A percentile compares a stretch with the other conserved stretches of the same genome.
These are phyloP conservation scores for Onthophagus taurus DNA, from an alignment of 1,140 invertebrate genomes.

Conservation along the genomic window DNA sequence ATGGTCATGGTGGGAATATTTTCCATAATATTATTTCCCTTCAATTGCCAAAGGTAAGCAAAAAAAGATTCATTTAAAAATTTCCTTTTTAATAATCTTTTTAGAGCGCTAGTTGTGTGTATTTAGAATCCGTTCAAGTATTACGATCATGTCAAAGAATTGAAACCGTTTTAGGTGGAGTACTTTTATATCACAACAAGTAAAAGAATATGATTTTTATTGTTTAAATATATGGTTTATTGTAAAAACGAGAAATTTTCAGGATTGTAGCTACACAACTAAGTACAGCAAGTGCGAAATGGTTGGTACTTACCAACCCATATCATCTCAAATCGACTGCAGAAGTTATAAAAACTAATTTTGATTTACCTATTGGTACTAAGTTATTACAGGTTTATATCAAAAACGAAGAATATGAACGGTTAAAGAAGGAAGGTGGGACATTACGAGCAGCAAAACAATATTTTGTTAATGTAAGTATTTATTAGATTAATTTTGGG, in stretches of 20 bases:
- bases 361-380: slow-evolving; percentile 64
- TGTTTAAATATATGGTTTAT: background rate
- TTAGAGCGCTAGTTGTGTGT: slow-evolving; percentile 70
- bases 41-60: slow-evolving; percentile 62
- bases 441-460: slow-evolving; percentile 16
- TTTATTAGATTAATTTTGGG: no score
- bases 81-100: slow-evolving; percentile 22
- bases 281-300: slow-evolving; percentile 61
- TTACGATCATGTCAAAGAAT: slow-evolving; percentile 66
- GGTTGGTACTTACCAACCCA: slow-evolving; percentile 68
- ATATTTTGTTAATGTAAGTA: slow-evolving; percentile 21
- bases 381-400: slow-evolving; percentile 71
- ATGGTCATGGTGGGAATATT: slow-evolving; percentile 63
- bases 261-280: slow-evolving; percentile 73
- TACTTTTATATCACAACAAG: slow-evolving; percentile 67
- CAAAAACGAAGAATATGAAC: slow-evolving; percentile 48
- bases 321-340: slow-evolving; percentile 70
- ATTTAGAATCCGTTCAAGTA: slow-evolving; percentile 70
- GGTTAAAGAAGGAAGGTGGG: slow-evolving; percentile 40
- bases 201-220: slow-evolving; percentile 17
- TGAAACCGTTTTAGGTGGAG: slow-evolving; percentile 63
- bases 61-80: slow-evolving; percentile 14
- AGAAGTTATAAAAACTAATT: slow-evolving; percentile 50
- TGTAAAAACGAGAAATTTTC: slow-evolving; percentile 19
- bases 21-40: slow-evolving; percentile 69